Percentiles rank a stretch among this genome's conserved stretches.
Evolutionary conservation across 2,113 vertebrate species (phyloP).

Genomic region (Trogon surrucura): DNA sequence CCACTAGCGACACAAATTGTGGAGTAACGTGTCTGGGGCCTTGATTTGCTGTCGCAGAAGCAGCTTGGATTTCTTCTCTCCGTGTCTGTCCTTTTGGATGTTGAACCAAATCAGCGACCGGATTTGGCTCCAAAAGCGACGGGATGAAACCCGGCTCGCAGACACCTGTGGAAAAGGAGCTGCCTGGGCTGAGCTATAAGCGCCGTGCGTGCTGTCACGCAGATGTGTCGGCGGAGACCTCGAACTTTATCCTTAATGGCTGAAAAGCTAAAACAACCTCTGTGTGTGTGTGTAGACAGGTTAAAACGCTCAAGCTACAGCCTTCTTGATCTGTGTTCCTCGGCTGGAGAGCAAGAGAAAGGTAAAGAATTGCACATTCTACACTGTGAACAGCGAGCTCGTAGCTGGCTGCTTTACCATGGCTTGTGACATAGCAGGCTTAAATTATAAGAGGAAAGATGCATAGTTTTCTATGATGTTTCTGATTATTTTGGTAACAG

Average conservation of each 20-base stretch:
- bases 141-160: background rate
- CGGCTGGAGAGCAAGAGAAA: background rate
- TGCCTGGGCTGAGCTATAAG: background rate
- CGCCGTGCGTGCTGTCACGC: rapidly evolving
- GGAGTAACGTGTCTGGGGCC: background rate
- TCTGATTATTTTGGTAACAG: conserved; percentile 57
- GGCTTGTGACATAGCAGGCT: background rate
- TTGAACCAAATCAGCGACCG: background rate
- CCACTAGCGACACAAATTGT: background rate
- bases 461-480: conserved; percentile 44
- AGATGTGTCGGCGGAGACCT: background rate
- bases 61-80: background rate
- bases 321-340: background rate
- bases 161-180: background rate
- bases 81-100: background rate
- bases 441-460: background rate
- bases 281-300: background rate
- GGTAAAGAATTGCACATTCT: background rate
- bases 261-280: background rate
- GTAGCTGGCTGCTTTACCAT: background rate
- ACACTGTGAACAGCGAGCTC: conserved; percentile 37
- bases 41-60: background rate
- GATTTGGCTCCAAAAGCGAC: background rate
- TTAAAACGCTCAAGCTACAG: background rate
- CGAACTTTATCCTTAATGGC: background rate